phyloP scores from a whole-genome alignment of 2,888 invertebrate genomes.

The Drosophila mayaguana region DNA sequence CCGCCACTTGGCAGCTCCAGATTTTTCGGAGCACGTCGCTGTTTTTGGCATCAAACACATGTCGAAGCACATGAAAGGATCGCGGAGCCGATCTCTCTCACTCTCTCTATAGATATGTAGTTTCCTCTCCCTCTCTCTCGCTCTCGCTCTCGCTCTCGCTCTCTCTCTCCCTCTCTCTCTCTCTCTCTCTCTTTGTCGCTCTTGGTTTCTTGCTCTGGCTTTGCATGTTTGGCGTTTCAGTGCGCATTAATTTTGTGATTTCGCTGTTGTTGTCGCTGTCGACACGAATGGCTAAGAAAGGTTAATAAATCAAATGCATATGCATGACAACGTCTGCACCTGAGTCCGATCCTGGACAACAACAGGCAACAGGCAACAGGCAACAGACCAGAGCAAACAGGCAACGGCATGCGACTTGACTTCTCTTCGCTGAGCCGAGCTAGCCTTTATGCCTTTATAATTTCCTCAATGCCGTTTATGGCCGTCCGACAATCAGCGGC shows the following conservation, averaged over 20 bases:
- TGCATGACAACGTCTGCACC: conserved; percentile 74
- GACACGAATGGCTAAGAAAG: conserved; percentile 81
- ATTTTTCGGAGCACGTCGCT: conserved; percentile 77
- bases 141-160: conserved; percentile 3
- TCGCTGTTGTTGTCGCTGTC: conserved; percentile 67
- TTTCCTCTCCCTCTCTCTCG: conserved; percentile 3
- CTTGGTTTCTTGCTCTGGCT: conserved; percentile 14
- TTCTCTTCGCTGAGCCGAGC: conserved; percentile 25
- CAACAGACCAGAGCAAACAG: background rate
- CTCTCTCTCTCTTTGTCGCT: background rate
- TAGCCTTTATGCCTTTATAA: conserved; percentile 74
- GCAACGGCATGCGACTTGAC: conserved; percentile 34
- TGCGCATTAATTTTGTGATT: conserved; percentile 78
- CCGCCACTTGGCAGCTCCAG: conserved; percentile 60
- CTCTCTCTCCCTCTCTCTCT: conserved; percentile 1
- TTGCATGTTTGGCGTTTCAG: conserved; percentile 81
- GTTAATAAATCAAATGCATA: conserved; percentile 81
- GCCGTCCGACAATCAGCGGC: conserved; percentile 32
- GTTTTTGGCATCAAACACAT: conserved; percentile 79
- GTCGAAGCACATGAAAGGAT: conserved; percentile 79
- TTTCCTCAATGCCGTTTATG: conserved; percentile 77
- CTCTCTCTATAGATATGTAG: background rate
- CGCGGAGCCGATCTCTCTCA: conserved; percentile 29
- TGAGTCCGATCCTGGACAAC: conserved; percentile 53
- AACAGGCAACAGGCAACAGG: conserved; percentile 19